Base-by-base conservation (phyloP, 2,888 invertebrate genomes). In the Ennomos quercinarius region DNA sequence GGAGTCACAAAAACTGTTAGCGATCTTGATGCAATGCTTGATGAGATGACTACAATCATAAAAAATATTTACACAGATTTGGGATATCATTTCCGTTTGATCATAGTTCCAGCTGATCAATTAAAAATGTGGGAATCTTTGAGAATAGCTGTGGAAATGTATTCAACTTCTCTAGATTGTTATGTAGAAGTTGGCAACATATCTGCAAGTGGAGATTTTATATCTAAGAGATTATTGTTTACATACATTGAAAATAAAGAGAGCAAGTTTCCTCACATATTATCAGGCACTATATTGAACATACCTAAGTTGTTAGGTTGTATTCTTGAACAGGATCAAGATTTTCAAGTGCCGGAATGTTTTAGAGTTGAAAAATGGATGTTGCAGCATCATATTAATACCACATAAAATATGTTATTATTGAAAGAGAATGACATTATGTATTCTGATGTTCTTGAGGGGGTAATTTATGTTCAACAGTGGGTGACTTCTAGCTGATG, bases 221-320 rank as follows among this genome's bases (percentile, higher is more conserved):
- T 97, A 35, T 96, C 96, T 70, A 96, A 97, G 81, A 93, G 98
- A 58, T 88, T 98, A 44, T 87, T 96, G 73, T 95, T 97, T 64
- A 95, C 93, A 42, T 95, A 95, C 76, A 90, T 91, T 34, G 93
- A 94, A 42, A 87, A 94, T 9, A 94, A 94, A 63, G 85, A 93
- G 41, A 84, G 84, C 38, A 89, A 93, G 44, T 97, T 95, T 78
- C 93, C 96, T 9, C 93, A 94, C 73, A 80, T 97, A 38, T 88
- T 97, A 59, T 95, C 95, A 9, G 97, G 97, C 11, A 95, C 95
- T 17, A 84, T 96, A 42, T 77, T 97, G 11, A 95, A 95, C 83
- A 94, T 96, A n/a, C 95, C 96, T 0, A 95, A 94, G 75, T 81
- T 97, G 17, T 86, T 98, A 49, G 97, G 94, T 0, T 96, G 96